phyloP scores from a whole-genome alignment of 2,888 invertebrate genomes.

The Heliconius cydno region DNA sequence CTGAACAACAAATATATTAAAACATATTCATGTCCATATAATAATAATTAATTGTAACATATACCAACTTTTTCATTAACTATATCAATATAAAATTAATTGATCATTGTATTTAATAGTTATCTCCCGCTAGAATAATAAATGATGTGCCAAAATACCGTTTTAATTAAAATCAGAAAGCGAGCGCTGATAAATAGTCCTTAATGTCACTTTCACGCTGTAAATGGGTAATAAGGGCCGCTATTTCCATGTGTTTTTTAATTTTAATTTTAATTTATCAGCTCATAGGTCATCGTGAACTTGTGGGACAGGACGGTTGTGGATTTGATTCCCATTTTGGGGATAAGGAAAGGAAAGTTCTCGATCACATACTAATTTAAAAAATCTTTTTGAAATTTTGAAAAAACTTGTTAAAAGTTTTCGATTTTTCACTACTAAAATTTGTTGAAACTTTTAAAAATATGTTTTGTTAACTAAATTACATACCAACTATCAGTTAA shows the following conservation, averaged over 20 bases:
- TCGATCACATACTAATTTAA: no score
- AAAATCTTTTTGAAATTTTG: no score
- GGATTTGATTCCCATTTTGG: background rate
- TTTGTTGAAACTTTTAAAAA: no score
- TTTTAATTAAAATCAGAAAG: slow-evolving; percentile 76
- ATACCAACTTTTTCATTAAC: slow-evolving; percentile 3
- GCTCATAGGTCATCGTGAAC: background rate
- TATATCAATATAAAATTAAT: slow-evolving; percentile 38
- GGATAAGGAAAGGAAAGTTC: background rate
- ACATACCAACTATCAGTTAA: no score
- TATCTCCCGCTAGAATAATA: slow-evolving; percentile 60
- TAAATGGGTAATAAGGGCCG: slow-evolving; percentile 46
- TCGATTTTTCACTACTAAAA: no score
- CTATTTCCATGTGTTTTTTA: slow-evolving; percentile 10
- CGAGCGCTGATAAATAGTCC: slow-evolving; percentile 72
- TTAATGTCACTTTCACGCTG: slow-evolving; percentile 65
- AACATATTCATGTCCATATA: background rate
- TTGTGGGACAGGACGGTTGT: background rate
- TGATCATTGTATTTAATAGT: slow-evolving; percentile 49
- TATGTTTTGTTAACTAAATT: no score
- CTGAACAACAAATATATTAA: no score
- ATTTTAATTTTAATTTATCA: background rate
- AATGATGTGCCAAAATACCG: slow-evolving; percentile 67
- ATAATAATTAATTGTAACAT: background rate
- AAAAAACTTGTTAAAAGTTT: no score